Conservation (phyloP, 2,888 invertebrate genomes). For the Stenotaenia linearis region DNA sequence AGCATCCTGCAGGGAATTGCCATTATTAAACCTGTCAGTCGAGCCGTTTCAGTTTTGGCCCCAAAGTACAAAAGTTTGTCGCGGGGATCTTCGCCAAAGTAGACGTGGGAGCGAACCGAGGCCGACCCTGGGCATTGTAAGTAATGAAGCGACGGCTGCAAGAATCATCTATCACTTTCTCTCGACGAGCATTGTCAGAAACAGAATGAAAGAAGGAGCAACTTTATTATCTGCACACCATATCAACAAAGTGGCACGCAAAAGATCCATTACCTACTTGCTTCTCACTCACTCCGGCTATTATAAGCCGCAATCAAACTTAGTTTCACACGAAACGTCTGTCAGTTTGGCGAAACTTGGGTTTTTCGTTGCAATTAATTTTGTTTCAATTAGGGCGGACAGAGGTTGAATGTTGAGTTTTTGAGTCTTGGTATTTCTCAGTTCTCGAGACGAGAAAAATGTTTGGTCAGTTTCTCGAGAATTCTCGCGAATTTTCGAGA, state of each 20-base stretch:
- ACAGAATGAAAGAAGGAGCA: background rate
- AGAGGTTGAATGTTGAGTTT: no score
- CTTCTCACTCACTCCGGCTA: background rate
- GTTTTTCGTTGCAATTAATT: no score
- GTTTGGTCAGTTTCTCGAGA: no score
- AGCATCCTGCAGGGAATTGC: background rate
- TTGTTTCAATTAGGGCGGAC: no score
- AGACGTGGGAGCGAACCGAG: background rate
- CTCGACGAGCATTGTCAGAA: background rate
- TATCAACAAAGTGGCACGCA: background rate
- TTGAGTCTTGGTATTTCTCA: no score
- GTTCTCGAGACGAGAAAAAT: no score
- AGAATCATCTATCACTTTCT: background rate
- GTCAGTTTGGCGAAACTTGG: no score
- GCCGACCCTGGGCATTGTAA: background rate
- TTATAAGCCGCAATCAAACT: background rate
- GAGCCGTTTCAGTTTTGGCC: background rate
- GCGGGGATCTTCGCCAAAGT: background rate
- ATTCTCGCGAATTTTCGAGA: no score
- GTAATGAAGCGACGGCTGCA: background rate
- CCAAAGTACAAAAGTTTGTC: conserved; percentile 9
- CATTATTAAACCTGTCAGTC: conserved; percentile 9
- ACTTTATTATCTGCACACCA: background rate
- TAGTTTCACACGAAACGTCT: background rate
- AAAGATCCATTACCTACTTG: background rate